Evolutionary conservation across 2,797 vertebrate genomes (phyloP), one percentile per base, ranked within the genome.

Genomic region (Leptatherina wallacei): DNA sequence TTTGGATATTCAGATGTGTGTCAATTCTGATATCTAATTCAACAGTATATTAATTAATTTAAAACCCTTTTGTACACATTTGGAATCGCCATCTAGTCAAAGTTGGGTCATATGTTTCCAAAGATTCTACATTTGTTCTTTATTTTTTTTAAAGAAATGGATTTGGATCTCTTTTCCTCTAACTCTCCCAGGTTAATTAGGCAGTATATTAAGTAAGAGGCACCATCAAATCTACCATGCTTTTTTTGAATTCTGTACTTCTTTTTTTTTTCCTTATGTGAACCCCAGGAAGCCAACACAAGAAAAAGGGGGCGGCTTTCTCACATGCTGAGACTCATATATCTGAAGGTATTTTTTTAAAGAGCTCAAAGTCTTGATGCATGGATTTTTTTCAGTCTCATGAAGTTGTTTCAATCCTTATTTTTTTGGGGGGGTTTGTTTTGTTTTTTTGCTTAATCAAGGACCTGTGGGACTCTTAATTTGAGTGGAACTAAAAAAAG

Each of bases 281-380:
- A 92, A 87, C 82, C 89, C 76, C 90, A 93, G 92, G 92, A 72
- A 85, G 87, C 89, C 93, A 90, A 77, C 90, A 91, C 90, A 94
- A 82, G 92, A 94, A 91, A 93, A 93, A 92, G 83, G 92, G 91
- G 77, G 89, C 88, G 75, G 80, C 91, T 88, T 93, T 92, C 88
- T 92, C 92, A 80, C 91, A 93, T 68, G 87, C 89, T 78, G 93
- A 94, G 90, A 92, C 86, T 89, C 91, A 93, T 89, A 90, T 93
- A 87, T 92, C 92, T 79, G 92, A 94, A 93, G 93, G 93, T 94
- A 93, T n/a, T 91, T 92, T 89, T 86, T 49, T 59, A 61, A 75
- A 85, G 68, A 88, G 80, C 82, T 89, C 83, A 69, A 77, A 77
- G 69, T 89, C 80, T 87, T 82, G 77, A 84, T 92, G 90, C 87